Percentiles rank a stretch among this genome's conserved stretches.
These are phyloP conservation scores for Octodon degus DNA, from an alignment of 2,113 vertebrate genomes.

Conservation along the genomic window DNA sequence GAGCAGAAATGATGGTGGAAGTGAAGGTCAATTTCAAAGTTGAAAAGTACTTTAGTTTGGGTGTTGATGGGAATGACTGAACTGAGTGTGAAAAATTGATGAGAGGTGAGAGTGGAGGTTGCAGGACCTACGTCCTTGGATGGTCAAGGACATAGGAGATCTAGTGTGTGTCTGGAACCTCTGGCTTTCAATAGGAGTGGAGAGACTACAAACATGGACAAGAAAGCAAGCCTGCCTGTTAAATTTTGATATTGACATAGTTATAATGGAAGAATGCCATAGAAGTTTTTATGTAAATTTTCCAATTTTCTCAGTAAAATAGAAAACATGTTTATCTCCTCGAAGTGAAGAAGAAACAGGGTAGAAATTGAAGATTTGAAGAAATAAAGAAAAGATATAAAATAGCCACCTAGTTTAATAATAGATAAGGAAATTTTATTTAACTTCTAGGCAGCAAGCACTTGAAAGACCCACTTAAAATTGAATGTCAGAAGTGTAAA, in stretches of 20 bases:
- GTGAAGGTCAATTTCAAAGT: not conserved
- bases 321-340: constrained; percentile 1
- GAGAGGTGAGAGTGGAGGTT: not conserved
- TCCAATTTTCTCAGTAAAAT: constrained; percentile 33
- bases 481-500: not conserved
- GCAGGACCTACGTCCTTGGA: not conserved
- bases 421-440: constrained; percentile 13
- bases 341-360: not conserved
- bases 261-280: not conserved
- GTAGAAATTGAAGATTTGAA: not conserved
- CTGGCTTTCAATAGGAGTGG: not conserved
- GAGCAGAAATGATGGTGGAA: not conserved
- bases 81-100: not conserved
- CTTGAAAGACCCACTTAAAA: not conserved
- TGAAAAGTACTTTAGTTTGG: not conserved
- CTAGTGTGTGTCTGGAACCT: not conserved
- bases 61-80: not conserved
- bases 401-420: not conserved
- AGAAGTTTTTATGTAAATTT: not conserved
- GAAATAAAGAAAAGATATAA: constrained; percentile 15
- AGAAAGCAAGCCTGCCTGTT: not conserved
- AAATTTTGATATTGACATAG: not conserved
- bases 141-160: too few species aligned
- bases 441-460: not conserved
- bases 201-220: not conserved